These are phyloP conservation scores for Aeoliscus strigatus DNA, from an alignment of 2,797 vertebrate genomes.

Conservation along the genomic window DNA sequence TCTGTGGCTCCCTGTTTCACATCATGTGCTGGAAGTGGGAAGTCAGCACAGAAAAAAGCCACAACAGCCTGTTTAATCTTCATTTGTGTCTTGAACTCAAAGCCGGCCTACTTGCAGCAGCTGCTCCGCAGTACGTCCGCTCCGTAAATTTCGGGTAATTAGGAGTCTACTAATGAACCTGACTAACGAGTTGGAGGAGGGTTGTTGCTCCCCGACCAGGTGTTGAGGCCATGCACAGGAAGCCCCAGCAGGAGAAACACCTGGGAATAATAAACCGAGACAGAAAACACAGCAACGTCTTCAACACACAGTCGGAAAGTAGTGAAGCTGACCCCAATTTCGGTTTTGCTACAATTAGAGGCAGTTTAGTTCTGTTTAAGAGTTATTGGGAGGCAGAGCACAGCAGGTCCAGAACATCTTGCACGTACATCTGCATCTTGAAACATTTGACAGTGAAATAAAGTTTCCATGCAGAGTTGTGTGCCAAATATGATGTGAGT, in stretches of 20 bases:
- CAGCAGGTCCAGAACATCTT: not conserved
- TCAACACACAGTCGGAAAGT: not conserved
- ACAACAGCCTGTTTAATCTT: not conserved
- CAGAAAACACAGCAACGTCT: constrained; percentile 9
- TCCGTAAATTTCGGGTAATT: constrained; percentile 56
- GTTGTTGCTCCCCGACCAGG: constrained; percentile 46
- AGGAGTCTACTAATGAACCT: constrained; percentile 54
- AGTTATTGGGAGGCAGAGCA: not conserved
- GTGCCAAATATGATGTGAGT: not conserved
- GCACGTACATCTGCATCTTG: not conserved
- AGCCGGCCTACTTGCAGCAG: constrained; percentile 22
- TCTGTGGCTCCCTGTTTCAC: no score
- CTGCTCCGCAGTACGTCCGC: constrained; percentile 27
- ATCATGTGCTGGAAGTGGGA: not conserved
- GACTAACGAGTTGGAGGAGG: constrained; percentile 43
- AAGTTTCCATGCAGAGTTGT: not conserved
- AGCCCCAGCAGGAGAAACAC: constrained; percentile 54
- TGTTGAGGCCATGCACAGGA: constrained; percentile 47
- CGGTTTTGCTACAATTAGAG: not conserved
- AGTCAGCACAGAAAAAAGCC: no score
- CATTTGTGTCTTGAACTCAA: constrained; percentile 2
- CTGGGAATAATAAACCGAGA: constrained; percentile 52
- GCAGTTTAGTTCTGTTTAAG: constrained; percentile 2
- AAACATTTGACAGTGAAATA: not conserved
- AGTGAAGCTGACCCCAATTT: not conserved